These are phyloP conservation scores for Leptopterna dolabrata DNA, from an alignment of 2,888 invertebrate species.

Conservation along the genomic window DNA sequence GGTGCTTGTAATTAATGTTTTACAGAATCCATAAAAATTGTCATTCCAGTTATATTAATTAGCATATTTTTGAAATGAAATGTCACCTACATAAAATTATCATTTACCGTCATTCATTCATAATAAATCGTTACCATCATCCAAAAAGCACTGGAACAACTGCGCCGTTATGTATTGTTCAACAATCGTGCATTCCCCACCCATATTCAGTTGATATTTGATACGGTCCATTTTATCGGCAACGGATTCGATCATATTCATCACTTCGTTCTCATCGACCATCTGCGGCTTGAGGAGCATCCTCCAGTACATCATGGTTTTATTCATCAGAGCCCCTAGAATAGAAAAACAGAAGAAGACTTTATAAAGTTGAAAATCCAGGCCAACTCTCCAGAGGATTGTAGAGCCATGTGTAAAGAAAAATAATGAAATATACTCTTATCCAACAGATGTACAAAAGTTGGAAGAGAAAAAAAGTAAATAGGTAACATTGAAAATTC, in stretches of 20 bases:
- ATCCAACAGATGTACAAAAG: too few species aligned
- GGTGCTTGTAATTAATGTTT: too few species aligned
- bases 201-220: slow-evolving; percentile 1
- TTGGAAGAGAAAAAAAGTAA: too few species aligned
- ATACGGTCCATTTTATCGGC: slow-evolving; percentile 22
- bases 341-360: background rate
- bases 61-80: too few species aligned
- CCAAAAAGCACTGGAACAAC: slow-evolving; percentile 17
- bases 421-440: too few species aligned
- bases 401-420: too few species aligned
- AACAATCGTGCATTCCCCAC: background rate
- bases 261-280: background rate
- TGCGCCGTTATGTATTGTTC: background rate
- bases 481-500: too few species aligned
- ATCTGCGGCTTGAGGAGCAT: slow-evolving; percentile 1
- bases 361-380: background rate
- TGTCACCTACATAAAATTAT: too few species aligned
- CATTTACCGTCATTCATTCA: too few species aligned
- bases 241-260: slow-evolving; percentile 14
- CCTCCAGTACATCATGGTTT: slow-evolving; percentile 44
- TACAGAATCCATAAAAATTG: too few species aligned
- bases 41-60: too few species aligned
- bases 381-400: too few species aligned
- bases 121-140: slow-evolving; percentile 4
- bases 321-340: slow-evolving; percentile 40